These are phyloP conservation scores for Xerus rutilus DNA, from an alignment of 2,797 vertebrate species.

Conservation along the genomic window DNA sequence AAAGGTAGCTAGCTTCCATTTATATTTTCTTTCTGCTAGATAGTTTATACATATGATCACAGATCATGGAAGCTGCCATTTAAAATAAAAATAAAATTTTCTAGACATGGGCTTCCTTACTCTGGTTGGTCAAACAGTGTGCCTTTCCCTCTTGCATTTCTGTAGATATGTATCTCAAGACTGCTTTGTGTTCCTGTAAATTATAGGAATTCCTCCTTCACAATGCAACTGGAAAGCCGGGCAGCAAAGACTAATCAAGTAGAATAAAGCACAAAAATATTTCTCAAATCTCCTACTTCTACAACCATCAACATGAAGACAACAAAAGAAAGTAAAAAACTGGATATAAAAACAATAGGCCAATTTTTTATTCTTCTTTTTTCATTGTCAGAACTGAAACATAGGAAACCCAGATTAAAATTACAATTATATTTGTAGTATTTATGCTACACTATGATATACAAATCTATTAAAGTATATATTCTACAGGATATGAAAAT, in stretches of 20 bases:
- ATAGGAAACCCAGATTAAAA: neutral
- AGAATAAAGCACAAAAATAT: neutral
- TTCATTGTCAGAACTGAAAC: neutral
- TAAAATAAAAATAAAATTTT: slow-evolving; percentile 59
- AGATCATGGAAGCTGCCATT: neutral
- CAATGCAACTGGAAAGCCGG: neutral
- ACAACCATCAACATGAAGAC: neutral
- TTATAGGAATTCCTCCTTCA: slow-evolving; percentile 82
- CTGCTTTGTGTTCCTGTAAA: slow-evolving; percentile 72
- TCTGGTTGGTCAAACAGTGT: slow-evolving; percentile 55
- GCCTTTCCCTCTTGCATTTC: slow-evolving; percentile 30
- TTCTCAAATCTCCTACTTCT: neutral
- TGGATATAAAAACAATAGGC: neutral
- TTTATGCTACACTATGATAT: neutral
- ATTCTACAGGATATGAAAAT: neutral
- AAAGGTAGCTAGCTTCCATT: neutral
- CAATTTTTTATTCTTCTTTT: neutral
- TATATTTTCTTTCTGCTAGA: slow-evolving; percentile 9
- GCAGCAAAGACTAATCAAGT: neutral
- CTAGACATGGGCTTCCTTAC: slow-evolving; percentile 67
- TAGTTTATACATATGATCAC: neutral
- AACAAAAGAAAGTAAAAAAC: slow-evolving; percentile 58
- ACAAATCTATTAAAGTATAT: neutral
- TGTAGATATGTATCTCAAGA: slow-evolving; percentile 45
- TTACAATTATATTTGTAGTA: neutral